Evolutionary conservation across 2,888 invertebrate genomes (phyloP).

Genomic region (Nineta flava): DNA sequence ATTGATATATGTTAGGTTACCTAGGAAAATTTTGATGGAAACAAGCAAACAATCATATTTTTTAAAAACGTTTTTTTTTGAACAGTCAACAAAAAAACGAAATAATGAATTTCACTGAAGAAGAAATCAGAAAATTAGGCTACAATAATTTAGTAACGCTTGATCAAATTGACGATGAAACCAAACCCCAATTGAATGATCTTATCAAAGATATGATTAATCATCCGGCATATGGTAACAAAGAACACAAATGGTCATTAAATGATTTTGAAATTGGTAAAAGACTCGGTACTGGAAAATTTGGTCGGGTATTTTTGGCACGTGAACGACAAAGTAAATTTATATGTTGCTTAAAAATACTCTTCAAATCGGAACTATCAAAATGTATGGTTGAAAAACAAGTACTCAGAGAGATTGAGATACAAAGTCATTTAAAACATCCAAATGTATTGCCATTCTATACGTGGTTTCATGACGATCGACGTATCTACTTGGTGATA

Average conservation of each 20-base stretch:
- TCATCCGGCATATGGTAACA: too few relatives aligned
- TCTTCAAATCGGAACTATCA: constrained; percentile 68
- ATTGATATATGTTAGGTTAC: too few relatives aligned
- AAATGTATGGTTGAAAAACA: constrained; percentile 66
- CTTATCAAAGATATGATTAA: too few relatives aligned
- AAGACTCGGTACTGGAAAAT: constrained; percentile 82
- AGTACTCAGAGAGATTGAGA: constrained; percentile 81
- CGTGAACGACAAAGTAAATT: constrained; percentile 66
- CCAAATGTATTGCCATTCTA: constrained; percentile 70
- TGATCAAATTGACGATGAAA: too few relatives aligned
- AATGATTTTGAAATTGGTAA: constrained; percentile 76
- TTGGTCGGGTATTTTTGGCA: constrained; percentile 82
- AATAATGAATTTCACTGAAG: too few relatives aligned
- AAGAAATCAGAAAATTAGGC: too few relatives aligned
- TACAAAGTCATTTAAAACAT: constrained; percentile 74
- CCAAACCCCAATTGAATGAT: too few relatives aligned
- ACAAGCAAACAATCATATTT: too few relatives aligned
- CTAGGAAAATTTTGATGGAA: too few relatives aligned
- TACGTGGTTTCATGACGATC: constrained; percentile 81
- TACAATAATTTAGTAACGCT: too few relatives aligned
- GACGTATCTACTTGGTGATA: constrained; percentile 70
- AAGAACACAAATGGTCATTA: constrained; percentile 57
- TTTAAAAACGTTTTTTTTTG: too few relatives aligned
- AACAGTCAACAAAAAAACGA: too few relatives aligned
- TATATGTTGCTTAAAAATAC: constrained; percentile 60